These are phyloP conservation scores for Lindbergichthys nudifrons DNA, from an alignment of 2,797 vertebrate species.

Conservation along the genomic window DNA sequence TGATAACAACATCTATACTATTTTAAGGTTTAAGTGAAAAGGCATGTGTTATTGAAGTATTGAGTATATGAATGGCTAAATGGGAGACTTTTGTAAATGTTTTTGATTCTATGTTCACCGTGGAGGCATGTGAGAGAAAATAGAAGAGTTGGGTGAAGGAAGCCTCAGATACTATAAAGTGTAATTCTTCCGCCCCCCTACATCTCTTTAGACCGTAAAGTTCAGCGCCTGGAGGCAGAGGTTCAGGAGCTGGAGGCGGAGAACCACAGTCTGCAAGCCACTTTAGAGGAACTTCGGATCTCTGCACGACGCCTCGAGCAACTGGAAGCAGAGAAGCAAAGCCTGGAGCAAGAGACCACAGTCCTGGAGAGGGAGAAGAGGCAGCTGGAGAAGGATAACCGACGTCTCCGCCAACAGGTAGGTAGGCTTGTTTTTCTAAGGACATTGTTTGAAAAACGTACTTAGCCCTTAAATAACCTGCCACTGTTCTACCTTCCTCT, in stretches of 20 bases:
- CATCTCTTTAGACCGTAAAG: constrained; percentile 84
- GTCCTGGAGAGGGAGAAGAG: constrained; percentile 92
- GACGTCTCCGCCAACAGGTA: constrained; percentile 91
- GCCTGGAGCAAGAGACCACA: constrained; percentile 90
- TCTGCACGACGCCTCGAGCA: constrained; percentile 90
- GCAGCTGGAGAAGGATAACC: constrained; percentile 93
- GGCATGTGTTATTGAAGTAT: no score
- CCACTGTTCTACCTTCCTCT: background rate
- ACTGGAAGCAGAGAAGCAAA: constrained; percentile 89
- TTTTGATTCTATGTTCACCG: no score
- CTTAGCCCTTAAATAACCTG: background rate
- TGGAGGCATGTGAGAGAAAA: no score
- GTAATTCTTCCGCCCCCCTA: background rate
- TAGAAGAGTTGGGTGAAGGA: no score
- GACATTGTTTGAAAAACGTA: background rate
- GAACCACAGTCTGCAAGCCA: constrained; percentile 91
- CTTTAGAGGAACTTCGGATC: constrained; percentile 91
- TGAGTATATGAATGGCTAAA: no score
- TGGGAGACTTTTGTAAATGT: no score
- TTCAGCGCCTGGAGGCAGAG: constrained; percentile 91
- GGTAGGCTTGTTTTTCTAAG: constrained; percentile 33
- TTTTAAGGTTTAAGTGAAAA: no score
- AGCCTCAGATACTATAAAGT: no score
- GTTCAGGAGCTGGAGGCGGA: constrained; percentile 92
- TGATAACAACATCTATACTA: no score